These are phyloP conservation scores for Norana najaformis DNA, from an alignment of 2,888 invertebrate species.

Conservation along the genomic window DNA sequence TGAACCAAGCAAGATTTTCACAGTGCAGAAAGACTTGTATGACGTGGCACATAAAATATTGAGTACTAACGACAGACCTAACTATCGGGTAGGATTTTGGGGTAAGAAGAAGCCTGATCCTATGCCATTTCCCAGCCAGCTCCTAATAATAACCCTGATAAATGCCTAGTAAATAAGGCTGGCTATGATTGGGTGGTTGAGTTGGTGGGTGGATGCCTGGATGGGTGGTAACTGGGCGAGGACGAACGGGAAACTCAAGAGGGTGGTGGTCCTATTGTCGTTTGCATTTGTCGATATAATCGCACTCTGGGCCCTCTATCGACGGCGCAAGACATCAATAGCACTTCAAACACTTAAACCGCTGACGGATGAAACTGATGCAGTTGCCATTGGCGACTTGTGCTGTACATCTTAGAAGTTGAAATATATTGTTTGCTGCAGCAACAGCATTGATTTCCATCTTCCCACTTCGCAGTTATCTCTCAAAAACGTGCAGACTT, in stretches of 20 bases:
- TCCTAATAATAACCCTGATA: too few species aligned
- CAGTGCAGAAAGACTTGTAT: too few species aligned
- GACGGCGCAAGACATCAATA: not conserved
- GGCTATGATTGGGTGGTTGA: too few species aligned
- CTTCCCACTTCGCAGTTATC: not conserved
- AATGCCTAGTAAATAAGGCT: too few species aligned
- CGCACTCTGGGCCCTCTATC: not conserved
- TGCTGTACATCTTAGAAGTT: not conserved
- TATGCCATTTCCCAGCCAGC: too few species aligned
- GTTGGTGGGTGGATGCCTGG: not conserved
- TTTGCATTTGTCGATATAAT: constrained; percentile 13
- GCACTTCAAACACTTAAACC: not conserved
- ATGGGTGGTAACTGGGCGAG: not conserved
- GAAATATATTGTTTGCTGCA: not conserved
- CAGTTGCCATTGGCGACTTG: not conserved
- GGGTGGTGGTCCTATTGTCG: not conserved
- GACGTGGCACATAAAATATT: too few species aligned
- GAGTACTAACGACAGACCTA: too few species aligned
- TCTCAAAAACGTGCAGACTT: not conserved
- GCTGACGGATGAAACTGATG: not conserved
- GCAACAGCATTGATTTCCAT: not conserved
- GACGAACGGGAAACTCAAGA: not conserved
- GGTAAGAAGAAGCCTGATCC: too few species aligned
- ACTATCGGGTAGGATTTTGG: too few species aligned
- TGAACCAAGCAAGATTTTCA: too few species aligned